Base-by-base conservation (phyloP, 2,888 invertebrate species). In the Electrophaes corylata region DNA sequence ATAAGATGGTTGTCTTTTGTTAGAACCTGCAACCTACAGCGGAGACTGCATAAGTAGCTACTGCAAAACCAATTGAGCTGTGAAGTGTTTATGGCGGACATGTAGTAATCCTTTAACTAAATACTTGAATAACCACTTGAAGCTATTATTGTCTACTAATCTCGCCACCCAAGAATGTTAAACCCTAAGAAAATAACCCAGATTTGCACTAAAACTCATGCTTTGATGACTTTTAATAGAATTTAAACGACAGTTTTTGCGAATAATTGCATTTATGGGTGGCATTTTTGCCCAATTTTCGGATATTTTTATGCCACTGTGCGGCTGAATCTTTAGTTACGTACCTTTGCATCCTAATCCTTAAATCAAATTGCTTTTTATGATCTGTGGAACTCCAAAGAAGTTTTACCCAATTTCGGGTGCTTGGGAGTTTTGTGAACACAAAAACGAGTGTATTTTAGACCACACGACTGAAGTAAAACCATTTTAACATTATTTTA, bases 31-130 rank as follows among this genome's bases (percentile, higher is more conserved):
- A n/a, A n/a, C n/a, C n/a, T n/a, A n/a, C n/a, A n/a, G n/a, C n/a
- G n/a, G n/a, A n/a, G n/a, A n/a, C n/a, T n/a, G n/a, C n/a, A n/a
- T n/a, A n/a, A n/a, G n/a, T n/a, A n/a, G n/a, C n/a, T n/a, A n/a
- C n/a, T n/a, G n/a, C n/a, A n/a, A n/a, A n/a, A 29, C 26, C 3
- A 26, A 26, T 6, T 26, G 26, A 26, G 5, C 8, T 26, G 26
- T 26, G 26, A 26, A 8, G 26, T 6, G 6, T 26, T 4, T 26
- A 26, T 26, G 26, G 62, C 62, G 57, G 55, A 84, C 88, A 90
- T 86, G 61, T 58, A 73, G 20, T 87, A 88, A 91, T 89, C 88
- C 79, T 79, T 86, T 86, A 54, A 11, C 41, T 51, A 83, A 84
- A 82, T 82, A 89, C 75, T 70, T 70, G 60, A 78, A 78, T 70